These are phyloP conservation scores for Gadus macrocephalus DNA, from an alignment of 2,113 vertebrate genomes.

Conservation along the genomic window DNA sequence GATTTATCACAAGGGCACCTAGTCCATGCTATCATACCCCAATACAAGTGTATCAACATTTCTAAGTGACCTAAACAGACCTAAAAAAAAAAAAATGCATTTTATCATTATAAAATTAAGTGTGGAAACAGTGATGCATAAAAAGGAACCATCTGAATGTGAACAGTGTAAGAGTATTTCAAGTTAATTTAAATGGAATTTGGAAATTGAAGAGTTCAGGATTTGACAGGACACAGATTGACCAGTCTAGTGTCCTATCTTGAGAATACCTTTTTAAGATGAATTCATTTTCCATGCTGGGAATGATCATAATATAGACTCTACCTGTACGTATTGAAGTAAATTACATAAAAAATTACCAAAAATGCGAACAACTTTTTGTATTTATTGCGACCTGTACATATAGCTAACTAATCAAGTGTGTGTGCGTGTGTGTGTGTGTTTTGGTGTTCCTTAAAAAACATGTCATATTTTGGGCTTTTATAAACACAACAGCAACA, in stretches of 20 bases:
- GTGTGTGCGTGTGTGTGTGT: conserved; percentile 1
- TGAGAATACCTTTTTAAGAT: conserved; percentile 23
- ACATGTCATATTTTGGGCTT: conserved; percentile 21
- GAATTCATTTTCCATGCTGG: conserved; percentile 56
- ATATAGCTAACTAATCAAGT: conserved; percentile 49
- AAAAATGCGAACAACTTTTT: conserved; percentile 67
- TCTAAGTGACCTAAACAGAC: no score
- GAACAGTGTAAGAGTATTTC: background rate
- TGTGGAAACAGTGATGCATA: no score
- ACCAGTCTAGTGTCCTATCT: conserved; percentile 51
- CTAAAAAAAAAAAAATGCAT: no score
- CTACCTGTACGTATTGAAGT: conserved; percentile 71
- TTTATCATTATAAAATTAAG: background rate
- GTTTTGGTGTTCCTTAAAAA: conserved; percentile 32
- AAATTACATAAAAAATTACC: conserved; percentile 64
- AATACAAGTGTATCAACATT: no score
- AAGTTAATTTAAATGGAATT: no score
- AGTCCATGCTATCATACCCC: no score
- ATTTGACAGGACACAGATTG: conserved; percentile 43
- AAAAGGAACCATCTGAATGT: no score
- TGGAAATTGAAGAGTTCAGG: background rate
- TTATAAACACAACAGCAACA: conserved; percentile 47
- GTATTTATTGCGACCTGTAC: conserved; percentile 74
- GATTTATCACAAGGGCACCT: no score
- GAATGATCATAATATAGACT: conserved; percentile 48